These are phyloP conservation scores for Auanema sp. DNA, from an alignment of 2,888 invertebrate genomes.

Conservation along the genomic window DNA sequence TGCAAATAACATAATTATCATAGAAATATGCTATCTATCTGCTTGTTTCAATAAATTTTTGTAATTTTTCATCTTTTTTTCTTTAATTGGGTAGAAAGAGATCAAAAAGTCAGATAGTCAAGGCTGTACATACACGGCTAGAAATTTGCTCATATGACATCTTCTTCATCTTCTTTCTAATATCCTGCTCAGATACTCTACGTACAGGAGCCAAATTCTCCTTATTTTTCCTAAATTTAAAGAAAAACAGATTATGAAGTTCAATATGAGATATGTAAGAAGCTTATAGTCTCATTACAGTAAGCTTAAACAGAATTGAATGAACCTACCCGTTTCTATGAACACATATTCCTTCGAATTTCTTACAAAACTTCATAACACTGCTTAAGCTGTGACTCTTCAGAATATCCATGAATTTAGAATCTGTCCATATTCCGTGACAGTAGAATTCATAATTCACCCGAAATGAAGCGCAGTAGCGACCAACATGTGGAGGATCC, in stretches of 20 bases:
- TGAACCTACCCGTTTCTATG: background rate
- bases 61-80: constrained; percentile 1
- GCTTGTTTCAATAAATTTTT: background rate
- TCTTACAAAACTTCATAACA: constrained; percentile 34
- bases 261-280: no score
- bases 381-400: constrained; percentile 20
- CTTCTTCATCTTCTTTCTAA: no score
- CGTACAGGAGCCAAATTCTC: no score
- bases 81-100: background rate
- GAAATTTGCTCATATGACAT: no score
- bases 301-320: no score
- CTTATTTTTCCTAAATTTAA: no score
- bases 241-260: no score
- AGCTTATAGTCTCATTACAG: no score
- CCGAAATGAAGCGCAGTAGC: constrained; percentile 26
- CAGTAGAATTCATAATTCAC: constrained; percentile 31
- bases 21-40: background rate
- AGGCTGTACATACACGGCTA: no score
- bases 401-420: constrained; percentile 21
- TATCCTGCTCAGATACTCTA: no score
- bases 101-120: no score
- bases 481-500: constrained; percentile 24
- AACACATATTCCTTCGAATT: constrained; percentile 28
- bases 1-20: constrained; percentile 15
- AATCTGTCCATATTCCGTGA: constrained; percentile 33